A percentile compares a stretch with the other conserved stretches of the same genome.
Evolutionary conservation across 2,113 vertebrate species (phyloP).

Genomic region (Syngnathus floridae): DNA sequence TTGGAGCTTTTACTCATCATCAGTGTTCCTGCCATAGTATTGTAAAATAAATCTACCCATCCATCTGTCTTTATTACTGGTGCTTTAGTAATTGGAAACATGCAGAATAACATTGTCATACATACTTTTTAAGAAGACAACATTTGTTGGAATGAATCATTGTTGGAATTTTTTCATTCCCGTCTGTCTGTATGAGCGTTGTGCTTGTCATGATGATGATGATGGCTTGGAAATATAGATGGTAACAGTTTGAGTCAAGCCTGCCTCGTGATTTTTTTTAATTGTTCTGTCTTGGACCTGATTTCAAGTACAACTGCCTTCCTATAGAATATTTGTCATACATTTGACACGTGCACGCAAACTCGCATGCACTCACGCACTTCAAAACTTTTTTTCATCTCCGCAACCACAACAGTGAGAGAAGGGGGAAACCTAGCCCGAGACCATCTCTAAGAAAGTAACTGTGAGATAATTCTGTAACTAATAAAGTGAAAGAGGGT

Average conservation of each 20-base stretch:
- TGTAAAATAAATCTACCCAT: constrained; percentile 34
- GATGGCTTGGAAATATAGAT: constrained; percentile 60
- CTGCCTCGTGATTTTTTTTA: constrained; percentile 9
- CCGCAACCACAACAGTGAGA: constrained; percentile 49
- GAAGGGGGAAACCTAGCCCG: constrained; percentile 41
- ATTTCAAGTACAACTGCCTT: constrained; percentile 52
- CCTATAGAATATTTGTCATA: constrained; percentile 28
- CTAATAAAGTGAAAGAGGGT: constrained; percentile 86
- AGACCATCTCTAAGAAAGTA: constrained; percentile 75
- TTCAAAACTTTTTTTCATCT: constrained; percentile 60
- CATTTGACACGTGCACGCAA: background rate
- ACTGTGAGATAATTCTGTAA: constrained; percentile 92
- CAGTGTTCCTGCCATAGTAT: constrained; percentile 31
- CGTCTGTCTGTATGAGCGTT: constrained; percentile 53
- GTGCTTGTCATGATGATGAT: constrained; percentile 53
- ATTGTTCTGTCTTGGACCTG: constrained; percentile 56
- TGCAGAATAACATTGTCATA: constrained; percentile 58
- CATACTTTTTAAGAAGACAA: constrained; percentile 55
- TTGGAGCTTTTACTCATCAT: constrained; percentile 40
- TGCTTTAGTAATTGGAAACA: constrained; percentile 53
- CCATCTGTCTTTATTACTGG: constrained; percentile 45
- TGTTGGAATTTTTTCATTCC: constrained; percentile 42
- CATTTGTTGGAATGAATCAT: constrained; percentile 50
- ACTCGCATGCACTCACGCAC: constrained; percentile 22
- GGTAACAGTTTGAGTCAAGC: constrained; percentile 49